phyloP scores from a whole-genome alignment of 1,140 invertebrate genomes.

The Drosophila mauritiana region DNA sequence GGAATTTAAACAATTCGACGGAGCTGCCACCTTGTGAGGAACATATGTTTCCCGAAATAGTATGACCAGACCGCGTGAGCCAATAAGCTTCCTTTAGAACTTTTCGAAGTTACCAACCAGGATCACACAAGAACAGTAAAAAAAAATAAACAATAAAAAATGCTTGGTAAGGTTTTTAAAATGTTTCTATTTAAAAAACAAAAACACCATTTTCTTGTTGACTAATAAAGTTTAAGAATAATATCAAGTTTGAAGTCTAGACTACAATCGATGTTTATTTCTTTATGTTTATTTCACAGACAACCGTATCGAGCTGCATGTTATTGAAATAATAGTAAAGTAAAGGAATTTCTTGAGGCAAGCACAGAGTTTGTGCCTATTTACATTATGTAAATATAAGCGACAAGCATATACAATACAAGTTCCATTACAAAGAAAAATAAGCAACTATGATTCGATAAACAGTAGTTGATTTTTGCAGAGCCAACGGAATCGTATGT shows the following conservation, averaged over 20 bases:
- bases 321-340: not conserved
- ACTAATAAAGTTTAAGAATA: too few relatives aligned
- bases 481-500: constrained; percentile 27
- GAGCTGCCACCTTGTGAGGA: constrained; percentile 18
- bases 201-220: too few relatives aligned
- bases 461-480: constrained; percentile 25
- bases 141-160: too few relatives aligned
- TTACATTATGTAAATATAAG: constrained; percentile 26
- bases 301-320: constrained; percentile 3
- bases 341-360: not conserved
- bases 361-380: constrained; percentile 13
- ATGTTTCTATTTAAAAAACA: too few relatives aligned
- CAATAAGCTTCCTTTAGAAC: not conserved
- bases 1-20: constrained; percentile 29
- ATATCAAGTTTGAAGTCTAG: not conserved
- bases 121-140: too few relatives aligned
- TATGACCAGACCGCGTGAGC: not conserved
- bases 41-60: constrained; percentile 7
- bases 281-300: constrained; percentile 21
- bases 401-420: constrained; percentile 29
- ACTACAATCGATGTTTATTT: constrained; percentile 17
- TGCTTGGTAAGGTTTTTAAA: too few relatives aligned
- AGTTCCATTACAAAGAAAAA: constrained; percentile 43
- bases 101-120: too few relatives aligned
- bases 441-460: constrained; percentile 5